Evolutionary conservation across 2,113 vertebrate species (phyloP), one percentile per base, ranked within the genome.

Genomic region (Chrysemys picta): DNA sequence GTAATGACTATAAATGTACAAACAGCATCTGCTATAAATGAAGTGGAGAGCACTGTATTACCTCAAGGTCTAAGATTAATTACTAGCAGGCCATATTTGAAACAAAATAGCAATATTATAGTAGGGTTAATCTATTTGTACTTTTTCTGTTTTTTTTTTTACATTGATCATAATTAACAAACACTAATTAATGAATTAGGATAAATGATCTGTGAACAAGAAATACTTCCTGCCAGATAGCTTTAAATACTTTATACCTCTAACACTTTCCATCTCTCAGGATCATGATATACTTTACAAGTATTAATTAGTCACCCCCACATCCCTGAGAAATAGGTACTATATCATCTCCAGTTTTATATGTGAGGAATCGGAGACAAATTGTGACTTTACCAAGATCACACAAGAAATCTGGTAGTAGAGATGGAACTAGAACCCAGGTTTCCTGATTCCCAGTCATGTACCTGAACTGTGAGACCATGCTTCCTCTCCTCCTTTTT

Each of bases 41-140:
- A 85, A 92, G 85, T 88, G 57, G 80, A 91, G 84, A 93, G 79
- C 0, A 0, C 31, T 94, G 2, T 83, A 79, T 87, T 94, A 59
- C 90, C 83, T 93, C 35, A 12, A 83, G 82, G 82, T 87, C 65
- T 54, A 19, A 92, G 93, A 95, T 97, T 92, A 96, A 95, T 96
- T 96, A 85, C 89, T 83, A 65, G 86, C 4, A 57, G 81, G 85
- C 45, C 75, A 52, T 22, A 11, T 79, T 94, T 93, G 89, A 72
- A 72, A 11, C 0, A 0, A 11, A 82, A 9, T 65, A 87, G 75
- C 79, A 85, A 83, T 65, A 79, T 52, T 95, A 75, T 88, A 59
- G 3, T 54, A 11, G 81, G 89, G 85, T 91, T 96, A 88, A 81
- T 83, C n/a, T 79, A 54, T 3, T 83, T 91, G 17, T 45, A 27